Percentiles rank a stretch among this genome's conserved stretches.
Evolutionary conservation across 2,888 invertebrate species (phyloP).

Genomic region (Zhuqinia jingwanae): DNA sequence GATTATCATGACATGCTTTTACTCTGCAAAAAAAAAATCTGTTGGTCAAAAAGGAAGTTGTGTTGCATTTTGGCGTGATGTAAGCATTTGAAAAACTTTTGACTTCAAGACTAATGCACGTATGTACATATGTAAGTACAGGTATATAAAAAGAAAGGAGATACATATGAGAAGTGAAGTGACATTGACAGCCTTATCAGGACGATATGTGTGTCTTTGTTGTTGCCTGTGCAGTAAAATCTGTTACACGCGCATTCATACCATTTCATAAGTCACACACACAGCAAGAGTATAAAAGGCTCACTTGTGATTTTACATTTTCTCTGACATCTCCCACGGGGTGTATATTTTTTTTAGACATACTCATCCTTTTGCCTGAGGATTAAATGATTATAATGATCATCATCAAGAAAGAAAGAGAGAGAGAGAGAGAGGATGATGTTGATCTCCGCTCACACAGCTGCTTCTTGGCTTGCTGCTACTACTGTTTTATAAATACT

Average conservation of each 20-base stretch:
- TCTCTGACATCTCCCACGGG: conserved; percentile 71
- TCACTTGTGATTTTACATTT: conserved; percentile 66
- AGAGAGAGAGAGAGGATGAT: conserved; percentile 44
- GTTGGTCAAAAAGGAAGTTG: conserved; percentile 25
- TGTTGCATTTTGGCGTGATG: conserved; percentile 3
- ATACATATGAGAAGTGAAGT: too few species aligned
- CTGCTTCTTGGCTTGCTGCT: conserved; percentile 61
- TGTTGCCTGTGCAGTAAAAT: conserved; percentile 52
- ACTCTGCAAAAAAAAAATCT: background rate
- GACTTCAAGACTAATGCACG: conserved; percentile 37
- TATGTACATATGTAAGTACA: conserved; percentile 34
- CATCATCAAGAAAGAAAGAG: too few species aligned
- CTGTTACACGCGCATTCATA: conserved; percentile 46
- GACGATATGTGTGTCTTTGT: conserved; percentile 52
- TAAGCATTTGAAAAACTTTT: conserved; percentile 24
- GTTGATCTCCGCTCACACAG: conserved; percentile 67
- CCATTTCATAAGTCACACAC: conserved; percentile 68
- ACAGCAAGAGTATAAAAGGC: conserved; percentile 60
- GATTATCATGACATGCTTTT: background rate
- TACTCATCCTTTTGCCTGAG: conserved; percentile 56
- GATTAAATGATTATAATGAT: conserved; percentile 67
- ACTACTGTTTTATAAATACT: conserved; percentile 21
- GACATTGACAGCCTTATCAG: conserved; percentile 71
- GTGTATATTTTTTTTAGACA: conserved; percentile 52
- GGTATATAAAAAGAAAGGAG: background rate